A percentile compares a stretch with the other conserved stretches of the same genome.
phyloP scores from a whole-genome alignment of 2,888 invertebrate species.

The Frankliniella intonsa region DNA sequence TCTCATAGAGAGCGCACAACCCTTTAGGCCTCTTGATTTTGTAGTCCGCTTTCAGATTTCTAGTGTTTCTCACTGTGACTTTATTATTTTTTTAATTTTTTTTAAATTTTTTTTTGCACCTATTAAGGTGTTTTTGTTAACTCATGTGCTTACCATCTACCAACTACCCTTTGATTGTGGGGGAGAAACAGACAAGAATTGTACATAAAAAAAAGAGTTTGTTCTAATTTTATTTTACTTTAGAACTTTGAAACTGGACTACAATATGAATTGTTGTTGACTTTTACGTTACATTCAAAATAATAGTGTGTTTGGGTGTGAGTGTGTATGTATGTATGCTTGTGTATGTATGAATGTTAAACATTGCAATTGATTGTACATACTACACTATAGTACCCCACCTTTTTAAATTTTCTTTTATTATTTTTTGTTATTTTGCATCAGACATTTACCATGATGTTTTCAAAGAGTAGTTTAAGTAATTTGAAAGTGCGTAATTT shows the following conservation, averaged over 20 bases:
- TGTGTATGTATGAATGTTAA: not conserved
- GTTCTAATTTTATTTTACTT: not conserved
- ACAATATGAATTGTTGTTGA: not conserved
- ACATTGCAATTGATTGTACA: not conserved
- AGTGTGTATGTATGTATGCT: not conserved
- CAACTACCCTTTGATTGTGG: too few relatives aligned
- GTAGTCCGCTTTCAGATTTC: conserved; percentile 12
- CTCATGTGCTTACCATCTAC: too few relatives aligned
- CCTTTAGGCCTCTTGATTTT: not conserved
- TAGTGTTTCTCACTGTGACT: not conserved
- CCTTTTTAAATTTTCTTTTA: not conserved
- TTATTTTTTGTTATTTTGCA: not conserved
- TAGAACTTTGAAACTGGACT: conserved; percentile 7
- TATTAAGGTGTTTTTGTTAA: too few relatives aligned
- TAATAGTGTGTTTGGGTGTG: conserved; percentile 5
- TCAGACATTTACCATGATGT: not conserved
- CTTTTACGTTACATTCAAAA: not conserved
- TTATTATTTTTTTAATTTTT: not conserved
- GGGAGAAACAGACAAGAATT: too few relatives aligned
- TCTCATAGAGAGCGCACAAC: not conserved
- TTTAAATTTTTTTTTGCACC: not conserved
- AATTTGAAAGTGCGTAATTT: not conserved
- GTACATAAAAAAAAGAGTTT: too few relatives aligned
- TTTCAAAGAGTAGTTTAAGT: conserved; percentile 20
- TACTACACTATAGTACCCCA: not conserved